Evolutionary conservation across 2,113 vertebrate species (phyloP).

Genomic region (Cariama cristata): DNA sequence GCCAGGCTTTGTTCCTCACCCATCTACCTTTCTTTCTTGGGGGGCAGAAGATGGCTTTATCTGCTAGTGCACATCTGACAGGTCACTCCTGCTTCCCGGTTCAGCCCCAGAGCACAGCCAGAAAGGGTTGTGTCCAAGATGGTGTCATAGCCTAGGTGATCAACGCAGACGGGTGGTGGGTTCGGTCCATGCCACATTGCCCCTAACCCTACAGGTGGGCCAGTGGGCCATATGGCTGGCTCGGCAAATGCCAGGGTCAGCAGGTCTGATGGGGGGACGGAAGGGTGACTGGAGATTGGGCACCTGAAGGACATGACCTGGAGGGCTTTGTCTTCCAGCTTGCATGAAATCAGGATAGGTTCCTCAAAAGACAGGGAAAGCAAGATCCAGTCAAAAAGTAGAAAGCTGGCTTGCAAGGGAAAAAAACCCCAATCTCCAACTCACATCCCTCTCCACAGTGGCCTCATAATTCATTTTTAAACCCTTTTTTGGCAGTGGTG

Average conservation of each 20-base stretch:
- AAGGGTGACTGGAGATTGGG: background rate
- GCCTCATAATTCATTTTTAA: background rate
- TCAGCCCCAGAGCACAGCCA: background rate
- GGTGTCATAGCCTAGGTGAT: background rate
- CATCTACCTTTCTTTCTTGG: background rate
- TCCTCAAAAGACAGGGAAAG: background rate
- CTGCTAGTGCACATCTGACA: background rate
- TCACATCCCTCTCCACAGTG: background rate
- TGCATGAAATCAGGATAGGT: accelerated
- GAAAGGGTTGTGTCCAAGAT: background rate
- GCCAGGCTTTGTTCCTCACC: background rate
- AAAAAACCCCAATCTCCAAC: background rate
- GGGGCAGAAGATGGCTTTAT: background rate
- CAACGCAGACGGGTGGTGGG: background rate
- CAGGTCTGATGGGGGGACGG: background rate
- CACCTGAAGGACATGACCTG: background rate
- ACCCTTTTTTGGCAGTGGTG: background rate
- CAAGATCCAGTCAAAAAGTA: background rate
- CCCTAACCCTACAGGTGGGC: background rate
- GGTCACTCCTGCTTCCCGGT: background rate
- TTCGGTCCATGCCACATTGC: accelerated
- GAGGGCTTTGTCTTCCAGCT: background rate
- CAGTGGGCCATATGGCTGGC: background rate
- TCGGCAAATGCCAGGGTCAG: accelerated
- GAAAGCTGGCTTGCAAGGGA: background rate